Evolutionary conservation across 2,113 vertebrate species (phyloP).

Genomic region (Danionella cerebrum): DNA sequence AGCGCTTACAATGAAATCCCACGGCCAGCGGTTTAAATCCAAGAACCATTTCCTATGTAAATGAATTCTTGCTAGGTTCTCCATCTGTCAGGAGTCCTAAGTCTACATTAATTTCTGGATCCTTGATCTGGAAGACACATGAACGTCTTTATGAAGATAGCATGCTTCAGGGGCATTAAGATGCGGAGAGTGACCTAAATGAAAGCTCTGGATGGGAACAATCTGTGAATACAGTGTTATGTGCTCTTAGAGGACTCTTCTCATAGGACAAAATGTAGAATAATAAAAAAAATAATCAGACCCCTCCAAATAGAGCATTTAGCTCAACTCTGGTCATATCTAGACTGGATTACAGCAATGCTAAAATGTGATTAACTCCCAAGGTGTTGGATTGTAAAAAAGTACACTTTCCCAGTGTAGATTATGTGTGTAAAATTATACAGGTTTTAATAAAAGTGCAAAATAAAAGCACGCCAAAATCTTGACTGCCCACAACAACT

Average conservation of each 20-base stretch:
- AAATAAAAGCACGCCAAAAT: no score
- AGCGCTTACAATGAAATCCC: background rate
- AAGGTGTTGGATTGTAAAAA: no score
- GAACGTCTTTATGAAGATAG: background rate
- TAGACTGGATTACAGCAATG: no score
- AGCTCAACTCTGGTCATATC: no score
- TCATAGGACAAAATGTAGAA: background rate
- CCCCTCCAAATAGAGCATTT: no score
- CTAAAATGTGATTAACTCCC: no score
- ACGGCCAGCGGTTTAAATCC: background rate
- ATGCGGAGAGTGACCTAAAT: background rate
- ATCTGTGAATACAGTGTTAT: background rate
- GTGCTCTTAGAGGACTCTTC: background rate
- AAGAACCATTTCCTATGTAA: background rate
- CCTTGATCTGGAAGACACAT: background rate
- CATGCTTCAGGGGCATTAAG: background rate
- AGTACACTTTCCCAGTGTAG: no score
- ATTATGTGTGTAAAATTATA: no score
- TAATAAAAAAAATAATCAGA: no score
- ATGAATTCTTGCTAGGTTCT: background rate
- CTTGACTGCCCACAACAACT: no score
- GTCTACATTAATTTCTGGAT: background rate
- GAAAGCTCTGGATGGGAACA: constrained; percentile 1
- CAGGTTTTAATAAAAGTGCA: no score
- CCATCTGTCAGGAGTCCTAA: background rate